These are phyloP conservation scores for Tychaedon coryphoeus DNA, from an alignment of 2,113 vertebrate species.

Conservation along the genomic window DNA sequence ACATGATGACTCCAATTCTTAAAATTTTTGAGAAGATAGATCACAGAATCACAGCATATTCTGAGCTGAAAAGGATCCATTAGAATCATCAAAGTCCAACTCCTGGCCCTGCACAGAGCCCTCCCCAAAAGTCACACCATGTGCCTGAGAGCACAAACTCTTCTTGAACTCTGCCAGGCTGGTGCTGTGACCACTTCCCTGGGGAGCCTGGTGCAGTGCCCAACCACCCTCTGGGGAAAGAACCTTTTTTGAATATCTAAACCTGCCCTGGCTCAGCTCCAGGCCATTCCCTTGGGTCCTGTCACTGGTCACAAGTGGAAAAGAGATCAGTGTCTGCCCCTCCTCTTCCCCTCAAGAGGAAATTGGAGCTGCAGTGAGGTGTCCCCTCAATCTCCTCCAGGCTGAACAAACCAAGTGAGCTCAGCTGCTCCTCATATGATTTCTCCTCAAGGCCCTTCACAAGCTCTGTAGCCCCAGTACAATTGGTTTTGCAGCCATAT, in stretches of 20 bases:
- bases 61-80: neutral
- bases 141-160: rapidly evolving
- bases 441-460: neutral
- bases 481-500: neutral
- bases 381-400: neutral
- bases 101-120: neutral
- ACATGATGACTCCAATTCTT: neutral
- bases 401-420: neutral
- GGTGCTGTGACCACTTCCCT: neutral
- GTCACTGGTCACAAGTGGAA: neutral
- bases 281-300: neutral
- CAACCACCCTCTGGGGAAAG: rapidly evolving
- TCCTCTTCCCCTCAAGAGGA: rapidly evolving
- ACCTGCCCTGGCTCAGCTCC: neutral
- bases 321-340: rapidly evolving
- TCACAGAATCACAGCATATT: neutral
- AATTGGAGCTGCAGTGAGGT: neutral
- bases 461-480: neutral
- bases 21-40: neutral
- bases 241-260: neutral
- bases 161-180: neutral
- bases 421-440: rapidly evolving
- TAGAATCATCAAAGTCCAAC: neutral
- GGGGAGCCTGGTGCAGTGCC: neutral
- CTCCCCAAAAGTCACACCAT: neutral